Conservation (phyloP, 1,140 invertebrate genomes). For the Calosoma granatense region DNA sequence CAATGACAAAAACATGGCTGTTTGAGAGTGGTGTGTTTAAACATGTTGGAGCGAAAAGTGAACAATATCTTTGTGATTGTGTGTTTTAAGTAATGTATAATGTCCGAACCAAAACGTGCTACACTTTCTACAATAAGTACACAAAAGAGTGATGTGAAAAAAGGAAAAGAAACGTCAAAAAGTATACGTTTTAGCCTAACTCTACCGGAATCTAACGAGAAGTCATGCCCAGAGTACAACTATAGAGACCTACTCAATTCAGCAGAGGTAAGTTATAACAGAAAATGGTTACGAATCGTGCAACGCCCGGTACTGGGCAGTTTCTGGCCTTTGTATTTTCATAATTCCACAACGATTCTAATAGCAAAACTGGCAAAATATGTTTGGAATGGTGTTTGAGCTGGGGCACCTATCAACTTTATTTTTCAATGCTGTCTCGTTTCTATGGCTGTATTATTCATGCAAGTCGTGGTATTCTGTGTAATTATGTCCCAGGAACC, state of each 20-base stretch:
- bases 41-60: slow-evolving; percentile 33
- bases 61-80: slow-evolving; percentile 21
- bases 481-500: slow-evolving; percentile 17
- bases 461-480: slow-evolving; percentile 11
- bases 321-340: not conserved
- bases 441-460: slow-evolving; percentile 2
- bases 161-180: slow-evolving; percentile 23
- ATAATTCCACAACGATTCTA: slow-evolving; percentile 15
- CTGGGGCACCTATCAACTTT: not conserved
- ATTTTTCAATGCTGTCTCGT: not conserved
- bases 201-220: slow-evolving; percentile 51
- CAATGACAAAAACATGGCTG: slow-evolving; percentile 11
- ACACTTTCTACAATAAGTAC: slow-evolving; percentile 25
- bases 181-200: slow-evolving; percentile 46
- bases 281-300: slow-evolving; percentile 30
- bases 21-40: slow-evolving; percentile 26
- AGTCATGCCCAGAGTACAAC: slow-evolving; percentile 53
- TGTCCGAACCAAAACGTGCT: slow-evolving; percentile 32
- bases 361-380: not conserved
- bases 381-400: not conserved
- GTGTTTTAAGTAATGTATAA: slow-evolving; percentile 29
- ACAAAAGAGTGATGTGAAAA: slow-evolving; percentile 26
- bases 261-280: slow-evolving; percentile 45
- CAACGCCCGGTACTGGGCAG: slow-evolving; percentile 10
- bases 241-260: slow-evolving; percentile 49